Evolutionary conservation across 92 coral and sea anemone species (phyloP).

Genomic region (Epizoanthus illoricatus): DNA sequence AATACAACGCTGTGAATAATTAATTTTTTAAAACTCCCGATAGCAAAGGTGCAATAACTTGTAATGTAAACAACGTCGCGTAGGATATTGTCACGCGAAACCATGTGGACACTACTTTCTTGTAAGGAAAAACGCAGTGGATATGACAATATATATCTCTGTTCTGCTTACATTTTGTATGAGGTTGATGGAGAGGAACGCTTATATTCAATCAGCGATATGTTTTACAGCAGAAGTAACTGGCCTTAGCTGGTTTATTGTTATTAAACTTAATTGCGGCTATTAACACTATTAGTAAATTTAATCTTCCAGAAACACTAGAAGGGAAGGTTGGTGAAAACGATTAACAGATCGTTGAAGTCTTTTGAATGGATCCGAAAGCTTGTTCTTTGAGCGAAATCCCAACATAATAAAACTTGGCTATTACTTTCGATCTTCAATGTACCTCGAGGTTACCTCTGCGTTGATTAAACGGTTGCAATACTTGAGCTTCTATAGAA

Average conservation of each 20-base stretch:
- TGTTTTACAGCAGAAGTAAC: background rate
- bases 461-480: background rate
- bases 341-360: background rate
- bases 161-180: background rate
- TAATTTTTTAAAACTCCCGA: background rate
- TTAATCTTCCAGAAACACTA: background rate
- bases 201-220: background rate
- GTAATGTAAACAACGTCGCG: background rate
- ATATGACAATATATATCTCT: background rate
- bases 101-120: background rate
- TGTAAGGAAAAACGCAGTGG: background rate
- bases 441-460: background rate
- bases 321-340: background rate
- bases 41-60: background rate
- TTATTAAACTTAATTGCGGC: constrained; percentile 20
- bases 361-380: background rate
- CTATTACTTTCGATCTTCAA: background rate
- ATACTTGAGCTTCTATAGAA: background rate
- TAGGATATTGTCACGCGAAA: background rate
- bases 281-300: constrained; percentile 14
- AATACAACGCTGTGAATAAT: background rate
- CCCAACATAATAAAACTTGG: background rate
- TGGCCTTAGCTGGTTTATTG: background rate
- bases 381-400: background rate
- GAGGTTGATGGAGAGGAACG: background rate